phyloP scores from a whole-genome alignment of 30 jellyfish, hydroid and myxozoan species.

The Sanderia malayensis region DNA sequence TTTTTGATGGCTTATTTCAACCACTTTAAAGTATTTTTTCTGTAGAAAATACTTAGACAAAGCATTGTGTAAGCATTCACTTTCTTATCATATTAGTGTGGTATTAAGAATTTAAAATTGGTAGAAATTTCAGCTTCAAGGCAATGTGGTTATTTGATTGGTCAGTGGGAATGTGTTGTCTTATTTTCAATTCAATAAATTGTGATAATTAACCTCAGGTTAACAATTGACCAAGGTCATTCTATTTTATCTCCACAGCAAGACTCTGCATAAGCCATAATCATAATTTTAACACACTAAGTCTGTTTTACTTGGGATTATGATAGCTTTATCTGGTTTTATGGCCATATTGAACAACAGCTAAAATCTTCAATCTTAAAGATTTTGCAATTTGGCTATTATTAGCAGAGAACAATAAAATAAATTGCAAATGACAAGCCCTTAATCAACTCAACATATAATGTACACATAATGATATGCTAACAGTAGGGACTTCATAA shows the following conservation, averaged over 20 bases:
- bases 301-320: background rate
- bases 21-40: no score
- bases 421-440: background rate
- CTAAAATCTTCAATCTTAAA: background rate
- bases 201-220: conserved; percentile 9
- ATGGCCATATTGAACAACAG: background rate
- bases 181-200: background rate
- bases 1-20: no score
- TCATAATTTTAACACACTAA: background rate
- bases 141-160: conserved; percentile 3
- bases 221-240: background rate
- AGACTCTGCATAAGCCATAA: background rate
- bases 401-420: background rate
- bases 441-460: background rate
- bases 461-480: background rate
- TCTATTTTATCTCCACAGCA: background rate
- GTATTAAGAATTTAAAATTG: conserved; percentile 1
- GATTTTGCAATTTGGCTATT: background rate
- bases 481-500: background rate
- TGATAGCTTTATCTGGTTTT: conserved; percentile 2
- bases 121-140: background rate
- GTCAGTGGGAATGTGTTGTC: conserved; percentile 5
- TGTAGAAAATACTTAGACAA: no score
- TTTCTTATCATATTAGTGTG: no score
- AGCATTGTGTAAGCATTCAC: no score